Evolutionary conservation across 2,888 invertebrate species (phyloP), one percentile per base, ranked within the genome.

Genomic region (Sarcophaga subvicina): DNA sequence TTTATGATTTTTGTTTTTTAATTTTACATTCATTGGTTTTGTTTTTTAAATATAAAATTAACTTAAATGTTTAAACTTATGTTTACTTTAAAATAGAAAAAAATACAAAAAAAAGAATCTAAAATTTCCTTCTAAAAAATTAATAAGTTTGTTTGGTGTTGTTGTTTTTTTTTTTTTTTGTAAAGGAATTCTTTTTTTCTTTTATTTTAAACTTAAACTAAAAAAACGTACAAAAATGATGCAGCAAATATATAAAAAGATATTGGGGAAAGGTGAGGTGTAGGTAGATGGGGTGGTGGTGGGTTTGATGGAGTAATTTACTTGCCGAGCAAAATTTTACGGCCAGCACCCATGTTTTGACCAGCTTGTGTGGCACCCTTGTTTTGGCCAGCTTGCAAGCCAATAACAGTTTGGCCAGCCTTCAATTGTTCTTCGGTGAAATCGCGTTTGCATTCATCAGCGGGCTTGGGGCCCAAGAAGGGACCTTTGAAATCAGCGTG

Each of bases 361-460:
- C 99, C 99, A 47, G 98, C 96, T 94, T 98, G 98, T 86, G 97
- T 96, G 90, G 98, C 98, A 66, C 98, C 99, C 94, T 98, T 98
- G 96, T 99, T 99, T 93, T 96, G 96, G 85, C 99, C 99, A 90
- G 98, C 98, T 94, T 99, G 99, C 76, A 99, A 96, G 91, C 98
- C 98, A 91, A 99, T 97, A 91, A 98, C 95, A 89, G 96, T 95
- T 94, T 99, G 96, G 45, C 98, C 98, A 89, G 98, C 98, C 90
- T 96, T 96, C 91, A 99, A 93, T 92, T 97, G 97, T 93, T 98
- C 99, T 0, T 98, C 98, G 27, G 96, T 96, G 95, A 99, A 99
- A 59, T 99, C 97, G 89, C 98, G 97, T 94, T 98, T 97, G 96
- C 97, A 97, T 93, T 98, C 98, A 22, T 98, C 98, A 86, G 98